Base-by-base conservation (phyloP, 2,888 invertebrate genomes). In the Drosophila mulleri region DNA sequence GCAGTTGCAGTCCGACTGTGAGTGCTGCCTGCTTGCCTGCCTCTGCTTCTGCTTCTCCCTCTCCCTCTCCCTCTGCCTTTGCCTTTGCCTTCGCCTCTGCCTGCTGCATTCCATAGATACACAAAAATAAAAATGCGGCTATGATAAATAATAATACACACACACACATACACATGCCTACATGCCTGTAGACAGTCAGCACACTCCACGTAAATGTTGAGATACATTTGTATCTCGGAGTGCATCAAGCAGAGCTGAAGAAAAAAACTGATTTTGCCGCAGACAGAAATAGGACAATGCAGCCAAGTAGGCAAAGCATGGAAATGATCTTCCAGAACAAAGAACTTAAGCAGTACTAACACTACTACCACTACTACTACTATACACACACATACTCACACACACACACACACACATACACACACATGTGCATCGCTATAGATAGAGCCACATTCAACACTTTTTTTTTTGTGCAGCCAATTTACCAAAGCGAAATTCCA, bases 61-160 rank as follows among this genome's bases (percentile, higher is more conserved):
- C 37, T 57, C 54, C 47, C 44, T 16, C 32, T 44, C 63, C 45
- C 44, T 35, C 39, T 16, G 67, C 18, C 41, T 32, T 50, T 54
- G 64, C 37, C 50, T 18, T 11, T 47, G 63, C 57, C 59, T 56
- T 16, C 57, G 54, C 56, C 48, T 59, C 23, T 70, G 58, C 61
- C 64, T 65, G 80, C 75, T 67, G 87, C 88, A 88, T 88, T 88
- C 88, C 88, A 91, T 80, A 91, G 88, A 89, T 87, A 89, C 90
- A 91, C 90, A 87, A 88, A 91, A 89, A 91, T 88, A 90, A 80
- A 90, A 90, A 89, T 89, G 82, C 87, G 80, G 79, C 84, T 84
- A 89, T 83, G 88, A 89, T 90, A 87, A 87, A 87, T 87, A 89
- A 87, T 90, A 89, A 78, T 44, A 67, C 56, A 63, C 66, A 66